Percentiles rank a stretch among this genome's conserved stretches.
These are phyloP conservation scores for Ceyx cyanopectus DNA, from an alignment of 2,113 vertebrate genomes.

Conservation along the genomic window DNA sequence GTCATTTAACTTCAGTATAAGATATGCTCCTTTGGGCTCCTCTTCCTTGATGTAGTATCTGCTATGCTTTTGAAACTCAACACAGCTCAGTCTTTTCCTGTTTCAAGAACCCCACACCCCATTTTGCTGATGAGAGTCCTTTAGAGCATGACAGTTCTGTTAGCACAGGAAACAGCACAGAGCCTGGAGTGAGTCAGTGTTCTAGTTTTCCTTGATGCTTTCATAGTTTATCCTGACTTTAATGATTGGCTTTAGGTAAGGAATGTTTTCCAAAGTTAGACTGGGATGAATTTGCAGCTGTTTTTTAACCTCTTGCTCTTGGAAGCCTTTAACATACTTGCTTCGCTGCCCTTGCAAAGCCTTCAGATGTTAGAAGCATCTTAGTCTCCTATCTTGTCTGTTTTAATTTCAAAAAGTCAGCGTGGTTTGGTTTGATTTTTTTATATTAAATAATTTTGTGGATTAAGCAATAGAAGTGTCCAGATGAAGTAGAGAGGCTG, in stretches of 20 bases:
- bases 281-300: neutral
- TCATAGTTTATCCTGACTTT: neutral
- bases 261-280: neutral
- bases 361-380: neutral
- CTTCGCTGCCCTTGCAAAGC: neutral
- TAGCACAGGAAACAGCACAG: neutral
- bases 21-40: neutral
- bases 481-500: neutral
- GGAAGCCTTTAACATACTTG: neutral
- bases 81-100: neutral
- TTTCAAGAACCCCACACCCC: neutral
- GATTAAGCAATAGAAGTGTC: neutral
- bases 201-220: neutral
- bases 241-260: neutral
- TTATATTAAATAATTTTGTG: neutral
- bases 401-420: neutral
- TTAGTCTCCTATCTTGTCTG: neutral
- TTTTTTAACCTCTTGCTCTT: neutral
- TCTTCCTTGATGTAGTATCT: neutral
- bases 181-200: too few relatives aligned
- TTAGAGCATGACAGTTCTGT: neutral
- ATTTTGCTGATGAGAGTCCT: neutral
- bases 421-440: accelerated
- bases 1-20: neutral
- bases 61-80: neutral